These are phyloP conservation scores for Centropus bengalensis DNA, from an alignment of 2,113 vertebrate species.

Conservation along the genomic window DNA sequence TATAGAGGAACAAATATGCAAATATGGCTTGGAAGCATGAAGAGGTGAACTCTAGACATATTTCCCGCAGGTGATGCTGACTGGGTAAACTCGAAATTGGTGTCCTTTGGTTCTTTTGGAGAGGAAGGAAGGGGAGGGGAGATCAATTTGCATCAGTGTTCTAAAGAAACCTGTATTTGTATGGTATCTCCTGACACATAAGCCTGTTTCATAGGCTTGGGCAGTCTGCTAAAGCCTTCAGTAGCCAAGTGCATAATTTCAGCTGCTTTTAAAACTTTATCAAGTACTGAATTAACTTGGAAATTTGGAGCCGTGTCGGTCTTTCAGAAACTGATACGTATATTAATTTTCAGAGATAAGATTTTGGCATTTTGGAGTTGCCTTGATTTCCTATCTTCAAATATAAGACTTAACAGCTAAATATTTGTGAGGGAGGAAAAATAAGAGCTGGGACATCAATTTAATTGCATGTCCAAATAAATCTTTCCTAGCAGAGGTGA, in stretches of 20 bases:
- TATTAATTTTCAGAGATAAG: background rate
- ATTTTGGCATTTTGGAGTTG: background rate
- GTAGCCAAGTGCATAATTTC: background rate
- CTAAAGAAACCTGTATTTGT: background rate
- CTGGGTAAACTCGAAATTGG: background rate
- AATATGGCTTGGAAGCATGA: background rate
- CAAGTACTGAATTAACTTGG: background rate
- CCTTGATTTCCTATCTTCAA: background rate
- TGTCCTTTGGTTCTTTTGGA: background rate
- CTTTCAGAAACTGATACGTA: background rate
- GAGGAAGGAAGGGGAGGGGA: background rate
- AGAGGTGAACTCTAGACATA: background rate
- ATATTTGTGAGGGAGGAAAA: background rate
- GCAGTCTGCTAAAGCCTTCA: background rate
- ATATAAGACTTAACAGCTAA: background rate
- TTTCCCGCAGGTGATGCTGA: background rate
- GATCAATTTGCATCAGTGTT: rapidly evolving
- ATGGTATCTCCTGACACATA: background rate
- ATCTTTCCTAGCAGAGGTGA: background rate
- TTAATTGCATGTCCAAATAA: background rate
- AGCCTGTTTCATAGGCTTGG: background rate
- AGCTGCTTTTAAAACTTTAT: background rate
- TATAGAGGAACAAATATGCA: background rate
- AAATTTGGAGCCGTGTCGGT: background rate
- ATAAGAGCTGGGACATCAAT: background rate